These are phyloP conservation scores for Enoplosus armatus DNA, from an alignment of 2,797 vertebrate genomes.

Conservation along the genomic window DNA sequence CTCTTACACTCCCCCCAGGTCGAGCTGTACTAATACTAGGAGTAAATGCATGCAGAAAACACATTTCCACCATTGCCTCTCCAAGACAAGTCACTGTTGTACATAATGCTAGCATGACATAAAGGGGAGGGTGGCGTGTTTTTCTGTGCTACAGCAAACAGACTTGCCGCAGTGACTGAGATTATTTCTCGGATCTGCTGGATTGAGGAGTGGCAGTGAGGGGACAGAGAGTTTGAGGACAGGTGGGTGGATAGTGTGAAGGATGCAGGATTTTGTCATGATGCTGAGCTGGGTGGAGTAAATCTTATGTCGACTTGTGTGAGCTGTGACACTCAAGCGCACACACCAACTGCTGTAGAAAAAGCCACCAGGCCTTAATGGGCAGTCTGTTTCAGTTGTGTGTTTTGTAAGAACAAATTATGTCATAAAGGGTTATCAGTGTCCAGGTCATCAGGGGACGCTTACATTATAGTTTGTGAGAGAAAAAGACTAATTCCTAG, in stretches of 20 bases:
- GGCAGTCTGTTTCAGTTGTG: neutral
- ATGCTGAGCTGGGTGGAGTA: slow-evolving; percentile 74
- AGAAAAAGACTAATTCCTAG: neutral
- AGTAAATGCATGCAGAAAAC: slow-evolving; percentile 74
- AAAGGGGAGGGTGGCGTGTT: slow-evolving; percentile 41
- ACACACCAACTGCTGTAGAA: slow-evolving; percentile 48
- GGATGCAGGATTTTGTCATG: slow-evolving; percentile 77
- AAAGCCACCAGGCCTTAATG: slow-evolving; percentile 28
- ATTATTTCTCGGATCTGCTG: slow-evolving; percentile 74
- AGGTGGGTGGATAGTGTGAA: slow-evolving; percentile 58
- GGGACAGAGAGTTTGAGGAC: slow-evolving; percentile 59
- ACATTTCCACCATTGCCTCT: slow-evolving; percentile 65
- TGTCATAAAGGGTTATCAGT: slow-evolving; percentile 13
- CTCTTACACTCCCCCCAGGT: slow-evolving; percentile 71
- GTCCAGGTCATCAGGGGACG: slow-evolving; percentile 1
- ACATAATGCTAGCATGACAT: slow-evolving; percentile 66
- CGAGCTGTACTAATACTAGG: slow-evolving; percentile 68
- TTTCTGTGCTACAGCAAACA: slow-evolving; percentile 58
- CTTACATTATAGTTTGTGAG: slow-evolving; percentile 17
- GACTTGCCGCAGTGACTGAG: slow-evolving; percentile 60
- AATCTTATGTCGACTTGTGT: slow-evolving; percentile 65
- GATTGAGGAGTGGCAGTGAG: slow-evolving; percentile 67
- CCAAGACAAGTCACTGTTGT: slow-evolving; percentile 72
- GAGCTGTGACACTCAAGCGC: slow-evolving; percentile 58
- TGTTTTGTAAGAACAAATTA: slow-evolving; percentile 15